These are phyloP conservation scores for Nyleta sp. DNA, from an alignment of 2,888 invertebrate genomes.

Conservation along the genomic window DNA sequence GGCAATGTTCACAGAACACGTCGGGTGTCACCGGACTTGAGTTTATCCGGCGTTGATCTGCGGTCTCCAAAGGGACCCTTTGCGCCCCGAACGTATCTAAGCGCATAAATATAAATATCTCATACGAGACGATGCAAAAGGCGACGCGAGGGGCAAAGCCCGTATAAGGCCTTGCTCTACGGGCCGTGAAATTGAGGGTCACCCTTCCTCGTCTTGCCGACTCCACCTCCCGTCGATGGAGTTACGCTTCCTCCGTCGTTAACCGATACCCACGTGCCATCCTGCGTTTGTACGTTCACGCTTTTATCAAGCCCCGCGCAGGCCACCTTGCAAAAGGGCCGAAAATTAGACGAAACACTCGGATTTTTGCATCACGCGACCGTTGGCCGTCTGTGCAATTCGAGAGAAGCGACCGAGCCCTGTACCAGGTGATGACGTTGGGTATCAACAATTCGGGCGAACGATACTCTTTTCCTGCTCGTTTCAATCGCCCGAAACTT, in stretches of 20 bases:
- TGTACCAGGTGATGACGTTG: constrained; percentile 27
- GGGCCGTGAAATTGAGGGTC: constrained; percentile 80
- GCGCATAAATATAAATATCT: constrained; percentile 79
- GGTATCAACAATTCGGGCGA: constrained; percentile 4
- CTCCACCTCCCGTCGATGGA: constrained; percentile 54
- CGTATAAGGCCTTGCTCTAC: constrained; percentile 71
- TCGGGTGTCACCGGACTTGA: constrained; percentile 52
- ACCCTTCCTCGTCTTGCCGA: constrained; percentile 67
- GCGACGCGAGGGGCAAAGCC: constrained; percentile 60
- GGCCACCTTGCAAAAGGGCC: constrained; percentile 7
- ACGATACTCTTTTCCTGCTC: constrained; percentile 4
- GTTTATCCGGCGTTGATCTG: constrained; percentile 57
- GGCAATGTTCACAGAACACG: constrained; percentile 47
- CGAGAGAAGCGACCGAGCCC: constrained; percentile 3
- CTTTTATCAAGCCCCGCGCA: constrained; percentile 37
- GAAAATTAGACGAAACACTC: constrained; percentile 16
- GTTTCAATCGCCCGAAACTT: constrained; percentile 36
- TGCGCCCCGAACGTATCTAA: constrained; percentile 74
- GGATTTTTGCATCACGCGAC: constrained; percentile 34
- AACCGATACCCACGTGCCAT: constrained; percentile 62
- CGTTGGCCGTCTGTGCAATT: constrained; percentile 9
- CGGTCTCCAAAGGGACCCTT: constrained; percentile 37
- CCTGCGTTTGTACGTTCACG: constrained; percentile 41
- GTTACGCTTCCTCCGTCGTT: constrained; percentile 57
- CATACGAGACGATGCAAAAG: constrained; percentile 60